Percentiles rank a stretch among this genome's conserved stretches.
Evolutionary conservation across 2,113 vertebrate species (phyloP).

Genomic region (Bufo bufo): DNA sequence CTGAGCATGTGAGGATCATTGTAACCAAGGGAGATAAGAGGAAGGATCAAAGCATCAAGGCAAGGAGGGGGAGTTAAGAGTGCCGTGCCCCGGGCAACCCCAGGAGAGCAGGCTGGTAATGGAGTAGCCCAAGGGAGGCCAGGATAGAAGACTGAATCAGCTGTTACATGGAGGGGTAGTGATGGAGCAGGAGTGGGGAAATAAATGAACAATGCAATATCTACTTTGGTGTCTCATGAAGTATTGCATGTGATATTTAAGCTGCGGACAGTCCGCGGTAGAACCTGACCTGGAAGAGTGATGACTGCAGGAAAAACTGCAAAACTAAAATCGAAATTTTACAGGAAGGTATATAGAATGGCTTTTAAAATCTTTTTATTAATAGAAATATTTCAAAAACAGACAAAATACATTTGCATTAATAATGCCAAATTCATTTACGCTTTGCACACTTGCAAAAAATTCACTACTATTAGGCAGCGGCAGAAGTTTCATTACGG

Average conservation of each 20-base stretch:
- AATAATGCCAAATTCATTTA: no score
- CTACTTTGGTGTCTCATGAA: slow-evolving; percentile 11
- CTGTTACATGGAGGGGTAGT: slow-evolving; percentile 33
- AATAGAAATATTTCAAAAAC: no score
- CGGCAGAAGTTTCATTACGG: no score
- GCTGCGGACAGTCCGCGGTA: background rate
- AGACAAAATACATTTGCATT: no score
- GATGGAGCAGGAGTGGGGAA: slow-evolving; percentile 21
- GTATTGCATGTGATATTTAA: background rate
- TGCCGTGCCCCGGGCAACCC: slow-evolving; percentile 51
- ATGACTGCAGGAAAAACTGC: background rate
- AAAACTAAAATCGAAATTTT: no score
- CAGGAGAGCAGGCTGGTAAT: slow-evolving; percentile 50
- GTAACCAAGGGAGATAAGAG: slow-evolving; percentile 56
- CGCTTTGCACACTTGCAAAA: no score
- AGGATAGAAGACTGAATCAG: slow-evolving; percentile 30
- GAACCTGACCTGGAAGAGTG: background rate
- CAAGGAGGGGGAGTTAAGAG: slow-evolving; percentile 50
- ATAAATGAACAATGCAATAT: slow-evolving; percentile 34
- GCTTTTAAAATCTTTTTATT: no score
- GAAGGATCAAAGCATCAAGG: slow-evolving; percentile 55
- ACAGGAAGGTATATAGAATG: no score
- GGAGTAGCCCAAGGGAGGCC: slow-evolving; percentile 51
- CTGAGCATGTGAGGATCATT: slow-evolving; percentile 51
- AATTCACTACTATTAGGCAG: no score